Conservation (phyloP, 2,888 invertebrate species). For the Thyatira batis region DNA sequence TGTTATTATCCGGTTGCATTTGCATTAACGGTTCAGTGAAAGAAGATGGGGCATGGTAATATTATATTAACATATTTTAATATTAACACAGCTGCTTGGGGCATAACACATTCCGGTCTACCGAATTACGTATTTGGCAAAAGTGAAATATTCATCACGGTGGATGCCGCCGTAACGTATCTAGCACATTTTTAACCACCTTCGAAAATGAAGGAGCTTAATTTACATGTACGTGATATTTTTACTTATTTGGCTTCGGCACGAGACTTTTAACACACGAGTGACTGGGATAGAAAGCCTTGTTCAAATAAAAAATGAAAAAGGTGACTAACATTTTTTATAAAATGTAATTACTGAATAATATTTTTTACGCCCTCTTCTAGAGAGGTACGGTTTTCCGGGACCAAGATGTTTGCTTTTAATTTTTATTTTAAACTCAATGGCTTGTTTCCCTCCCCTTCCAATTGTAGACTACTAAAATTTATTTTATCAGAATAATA, state of each 20-base stretch:
- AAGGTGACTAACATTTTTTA: background rate
- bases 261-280: background rate
- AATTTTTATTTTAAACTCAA: no score
- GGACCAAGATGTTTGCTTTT: no score
- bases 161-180: constrained; percentile 17
- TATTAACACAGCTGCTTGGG: constrained; percentile 56
- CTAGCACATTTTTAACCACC: constrained; percentile 18
- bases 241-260: constrained; percentile 3
- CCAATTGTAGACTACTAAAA: no score
- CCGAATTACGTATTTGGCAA: constrained; percentile 58
- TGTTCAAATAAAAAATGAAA: background rate
- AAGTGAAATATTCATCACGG: constrained; percentile 61
- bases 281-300: background rate
- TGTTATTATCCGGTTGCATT: constrained; percentile 47
- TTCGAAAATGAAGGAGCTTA: constrained; percentile 20
- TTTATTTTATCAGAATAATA: no score
- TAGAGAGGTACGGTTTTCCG: no score
- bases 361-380: background rate
- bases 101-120: constrained; percentile 45
- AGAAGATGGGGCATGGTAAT: constrained; percentile 61
- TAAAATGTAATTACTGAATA: background rate
- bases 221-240: constrained; percentile 13
- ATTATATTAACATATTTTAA: constrained; percentile 72
- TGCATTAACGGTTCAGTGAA: constrained; percentile 41
- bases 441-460: no score